Evolutionary conservation across 1,140 invertebrate species (phyloP), one percentile per base, ranked within the genome.

Genomic region (Prorops nasuta): DNA sequence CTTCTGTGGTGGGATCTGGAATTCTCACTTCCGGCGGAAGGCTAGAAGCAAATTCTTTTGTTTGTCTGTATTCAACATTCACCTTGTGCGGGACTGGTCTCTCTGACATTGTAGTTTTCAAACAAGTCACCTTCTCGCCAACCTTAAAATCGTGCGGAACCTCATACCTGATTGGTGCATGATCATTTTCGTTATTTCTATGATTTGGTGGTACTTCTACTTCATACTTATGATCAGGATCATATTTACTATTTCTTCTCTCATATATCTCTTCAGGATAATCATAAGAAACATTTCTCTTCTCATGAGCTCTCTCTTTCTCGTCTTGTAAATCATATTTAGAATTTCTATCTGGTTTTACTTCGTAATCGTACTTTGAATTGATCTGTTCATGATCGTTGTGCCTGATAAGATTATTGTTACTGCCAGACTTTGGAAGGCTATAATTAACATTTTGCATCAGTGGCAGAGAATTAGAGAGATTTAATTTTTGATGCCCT

Each of bases 1-100:
- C 76, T 32, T 84, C 83, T 0, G 82, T 81, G 14, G 77, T 76
- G n/a, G n/a, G n/a, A 44, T 84, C 82, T 14, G 55, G 31, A 32
- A 70, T 73, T 58, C 71, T 56, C 17, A 77, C 60, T 51, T 75
- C 78, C 21, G 71, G 69, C 21, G 65, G 74, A 32, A 69, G 64
- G 53, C 69, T 80, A 3, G 69, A 54, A 0, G 67, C 51, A 17
- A 71, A 75, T 8, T 69, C 62, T 32, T 79, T 80, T 7, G 76
- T 41, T 10, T 57, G 71, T 49, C 80, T 71, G 47, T 81, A 77
- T 24, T 80, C 67, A 18, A 79, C 67, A 55, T 69, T 80, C 21
- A 76, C 63, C 64, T 81, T 80, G 36, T 78, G 76, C 4, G 71
- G 69, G 0, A 75, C 64, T 0, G 71, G 70, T 10, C 76, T 57